These are phyloP conservation scores for Metallyticus violacea DNA, from an alignment of 2,888 invertebrate genomes.

Conservation along the genomic window DNA sequence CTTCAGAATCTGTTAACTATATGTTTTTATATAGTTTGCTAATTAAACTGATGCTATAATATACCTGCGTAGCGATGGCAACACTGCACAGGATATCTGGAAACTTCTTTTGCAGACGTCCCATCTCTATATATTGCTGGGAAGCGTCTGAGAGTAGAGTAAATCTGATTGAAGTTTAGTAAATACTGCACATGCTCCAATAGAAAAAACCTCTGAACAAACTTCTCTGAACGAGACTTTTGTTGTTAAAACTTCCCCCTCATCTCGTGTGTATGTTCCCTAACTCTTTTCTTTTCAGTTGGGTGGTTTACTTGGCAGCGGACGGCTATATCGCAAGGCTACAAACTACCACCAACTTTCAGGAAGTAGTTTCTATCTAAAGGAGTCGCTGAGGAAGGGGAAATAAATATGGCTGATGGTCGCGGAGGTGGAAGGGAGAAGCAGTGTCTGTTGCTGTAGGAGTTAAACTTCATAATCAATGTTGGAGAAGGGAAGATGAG, in stretches of 20 bases:
- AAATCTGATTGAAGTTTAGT: slow-evolving; percentile 8
- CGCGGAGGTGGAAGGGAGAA: not conserved
- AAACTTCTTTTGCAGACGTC: too few relatives aligned
- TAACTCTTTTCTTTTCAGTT: slow-evolving; percentile 13
- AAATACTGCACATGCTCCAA: not conserved
- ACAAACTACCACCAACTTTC: not conserved
- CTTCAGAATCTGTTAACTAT: too few relatives aligned
- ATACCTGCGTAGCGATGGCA: too few relatives aligned
- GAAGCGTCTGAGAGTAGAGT: too few relatives aligned
- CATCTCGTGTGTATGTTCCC: not conserved
- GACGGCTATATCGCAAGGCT: not conserved
- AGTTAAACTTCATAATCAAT: not conserved
- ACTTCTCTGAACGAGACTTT: not conserved
- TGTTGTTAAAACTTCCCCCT: slow-evolving; percentile 6
- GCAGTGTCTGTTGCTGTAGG: not conserved
- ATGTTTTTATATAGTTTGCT: too few relatives aligned
- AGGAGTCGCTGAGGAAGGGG: not conserved
- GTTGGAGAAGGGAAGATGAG: not conserved
- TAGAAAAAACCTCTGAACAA: not conserved
- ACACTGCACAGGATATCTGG: too few relatives aligned
- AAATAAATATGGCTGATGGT: not conserved
- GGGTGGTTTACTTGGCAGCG: slow-evolving; percentile 4
- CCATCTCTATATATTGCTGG: too few relatives aligned
- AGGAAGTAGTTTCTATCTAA: not conserved
- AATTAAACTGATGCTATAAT: too few relatives aligned